Percentiles rank a stretch among this genome's conserved stretches.
Evolutionary conservation across 2,797 vertebrate species (phyloP).

Genomic region (Sus cebifrons): DNA sequence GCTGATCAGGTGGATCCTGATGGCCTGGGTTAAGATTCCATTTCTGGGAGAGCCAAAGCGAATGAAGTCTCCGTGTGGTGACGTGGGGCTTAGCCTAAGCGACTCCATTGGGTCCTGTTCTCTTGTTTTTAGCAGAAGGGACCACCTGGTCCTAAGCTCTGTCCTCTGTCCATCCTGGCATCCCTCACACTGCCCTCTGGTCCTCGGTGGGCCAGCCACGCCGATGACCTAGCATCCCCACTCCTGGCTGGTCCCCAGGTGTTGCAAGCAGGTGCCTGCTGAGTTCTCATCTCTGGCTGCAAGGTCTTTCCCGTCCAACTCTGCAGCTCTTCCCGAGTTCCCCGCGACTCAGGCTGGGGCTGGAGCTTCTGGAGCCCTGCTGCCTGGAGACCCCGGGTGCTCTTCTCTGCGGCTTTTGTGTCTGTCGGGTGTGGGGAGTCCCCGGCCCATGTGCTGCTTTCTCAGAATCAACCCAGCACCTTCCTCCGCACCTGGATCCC

Average conservation of each 20-base stretch:
- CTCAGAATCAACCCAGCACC: neutral
- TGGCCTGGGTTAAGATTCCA: too few species aligned
- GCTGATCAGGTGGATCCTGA: neutral
- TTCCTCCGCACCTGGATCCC: neutral
- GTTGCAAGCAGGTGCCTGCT: neutral
- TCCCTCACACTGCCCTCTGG: neutral
- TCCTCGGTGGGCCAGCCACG: neutral
- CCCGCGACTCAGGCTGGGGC: neutral
- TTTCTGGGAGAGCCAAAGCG: neutral
- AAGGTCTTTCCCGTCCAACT: neutral
- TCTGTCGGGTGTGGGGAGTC: neutral
- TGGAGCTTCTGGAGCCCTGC: neutral
- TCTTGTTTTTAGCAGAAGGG: neutral
- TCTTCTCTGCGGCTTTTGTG: too few species aligned
- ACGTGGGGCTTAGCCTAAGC: neutral
- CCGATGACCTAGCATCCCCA: neutral
- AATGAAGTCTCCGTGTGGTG: neutral
- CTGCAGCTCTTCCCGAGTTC: neutral
- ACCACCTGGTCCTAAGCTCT: neutral
- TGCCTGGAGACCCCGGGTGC: neutral
- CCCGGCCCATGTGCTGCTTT: too few species aligned
- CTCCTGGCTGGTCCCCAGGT: neutral
- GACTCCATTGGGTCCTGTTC: neutral
- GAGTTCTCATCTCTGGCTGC: too few species aligned
- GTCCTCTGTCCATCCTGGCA: neutral